Evolutionary conservation across 2,797 vertebrate species (phyloP).

Genomic region (Acridotheres tristis): DNA sequence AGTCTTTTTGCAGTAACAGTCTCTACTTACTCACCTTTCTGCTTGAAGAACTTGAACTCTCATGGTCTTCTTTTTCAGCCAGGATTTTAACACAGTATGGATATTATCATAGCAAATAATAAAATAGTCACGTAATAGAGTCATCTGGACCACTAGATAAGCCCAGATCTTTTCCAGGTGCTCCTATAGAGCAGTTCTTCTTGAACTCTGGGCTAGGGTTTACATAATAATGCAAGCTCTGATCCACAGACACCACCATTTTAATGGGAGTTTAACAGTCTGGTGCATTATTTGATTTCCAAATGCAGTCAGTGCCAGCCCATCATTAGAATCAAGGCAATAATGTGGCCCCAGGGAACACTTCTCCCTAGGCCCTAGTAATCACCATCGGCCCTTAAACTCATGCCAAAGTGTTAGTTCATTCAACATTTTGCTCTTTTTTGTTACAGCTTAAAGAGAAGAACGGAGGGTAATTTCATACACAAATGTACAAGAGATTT

Average conservation of each 20-base stretch:
- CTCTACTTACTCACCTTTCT: background rate
- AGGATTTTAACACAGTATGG: background rate
- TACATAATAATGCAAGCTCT: background rate
- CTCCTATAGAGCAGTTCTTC: background rate
- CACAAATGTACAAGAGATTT: slow-evolving; percentile 52
- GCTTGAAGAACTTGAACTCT: background rate
- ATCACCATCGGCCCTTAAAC: slow-evolving; percentile 24
- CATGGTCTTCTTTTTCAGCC: background rate
- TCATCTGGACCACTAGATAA: background rate
- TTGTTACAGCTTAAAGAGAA: slow-evolving; percentile 38
- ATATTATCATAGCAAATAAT: background rate
- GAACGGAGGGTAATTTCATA: slow-evolving; percentile 44
- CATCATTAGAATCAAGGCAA: slow-evolving; percentile 33
- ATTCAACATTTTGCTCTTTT: slow-evolving; percentile 35
- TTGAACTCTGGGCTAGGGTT: background rate
- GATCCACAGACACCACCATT: background rate
- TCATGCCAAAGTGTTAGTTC: slow-evolving; percentile 10
- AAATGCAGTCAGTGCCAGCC: background rate
- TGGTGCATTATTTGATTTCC: slow-evolving; percentile 51
- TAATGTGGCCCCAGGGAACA: slow-evolving; percentile 3
- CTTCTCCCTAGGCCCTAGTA: slow-evolving; percentile 3
- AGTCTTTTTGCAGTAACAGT: background rate
- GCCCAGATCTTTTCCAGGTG: background rate
- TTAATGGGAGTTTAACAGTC: slow-evolving; percentile 54
- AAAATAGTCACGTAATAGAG: accelerated